Evolutionary conservation across 2,113 vertebrate species (phyloP).

Genomic region (Calyptomena viridis): DNA sequence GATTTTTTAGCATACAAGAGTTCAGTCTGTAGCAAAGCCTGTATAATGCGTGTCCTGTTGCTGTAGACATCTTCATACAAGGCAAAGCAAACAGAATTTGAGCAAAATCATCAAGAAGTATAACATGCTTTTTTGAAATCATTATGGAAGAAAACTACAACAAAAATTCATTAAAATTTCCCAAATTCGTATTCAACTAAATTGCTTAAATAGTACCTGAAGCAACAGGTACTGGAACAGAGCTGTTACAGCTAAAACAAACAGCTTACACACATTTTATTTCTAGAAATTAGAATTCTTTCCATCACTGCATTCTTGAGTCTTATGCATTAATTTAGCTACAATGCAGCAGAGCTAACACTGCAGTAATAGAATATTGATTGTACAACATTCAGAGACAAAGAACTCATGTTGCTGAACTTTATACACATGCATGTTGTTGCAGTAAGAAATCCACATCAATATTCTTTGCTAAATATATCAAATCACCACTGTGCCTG

Average conservation of each 20-base stretch:
- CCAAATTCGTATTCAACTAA: neutral
- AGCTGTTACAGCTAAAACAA: neutral
- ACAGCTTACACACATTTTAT: neutral
- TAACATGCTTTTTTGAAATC: neutral
- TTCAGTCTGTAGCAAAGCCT: neutral
- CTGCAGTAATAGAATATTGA: constrained; percentile 73
- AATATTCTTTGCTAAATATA: constrained; percentile 57
- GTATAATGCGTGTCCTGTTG: neutral
- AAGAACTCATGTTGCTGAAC: constrained; percentile 55
- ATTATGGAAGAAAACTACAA: neutral
- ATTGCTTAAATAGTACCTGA: neutral
- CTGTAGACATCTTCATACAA: neutral
- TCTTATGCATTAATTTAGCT: constrained; percentile 64
- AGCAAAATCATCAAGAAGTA: neutral
- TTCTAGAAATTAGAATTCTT: constrained; percentile 56
- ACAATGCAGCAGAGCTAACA: constrained; percentile 40
- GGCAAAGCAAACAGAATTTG: neutral
- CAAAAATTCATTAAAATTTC: neutral
- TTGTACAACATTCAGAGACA: constrained; percentile 60
- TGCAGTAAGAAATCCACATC: constrained; percentile 30
- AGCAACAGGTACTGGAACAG: neutral
- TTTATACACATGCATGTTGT: constrained; percentile 60
- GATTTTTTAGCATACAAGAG: neutral
- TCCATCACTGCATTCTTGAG: constrained; percentile 1
- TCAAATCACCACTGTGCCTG: neutral